A percentile compares a stretch with the other conserved stretches of the same genome.
phyloP scores from a whole-genome alignment of 2,888 invertebrate species.

The Arctia plantaginis region DNA sequence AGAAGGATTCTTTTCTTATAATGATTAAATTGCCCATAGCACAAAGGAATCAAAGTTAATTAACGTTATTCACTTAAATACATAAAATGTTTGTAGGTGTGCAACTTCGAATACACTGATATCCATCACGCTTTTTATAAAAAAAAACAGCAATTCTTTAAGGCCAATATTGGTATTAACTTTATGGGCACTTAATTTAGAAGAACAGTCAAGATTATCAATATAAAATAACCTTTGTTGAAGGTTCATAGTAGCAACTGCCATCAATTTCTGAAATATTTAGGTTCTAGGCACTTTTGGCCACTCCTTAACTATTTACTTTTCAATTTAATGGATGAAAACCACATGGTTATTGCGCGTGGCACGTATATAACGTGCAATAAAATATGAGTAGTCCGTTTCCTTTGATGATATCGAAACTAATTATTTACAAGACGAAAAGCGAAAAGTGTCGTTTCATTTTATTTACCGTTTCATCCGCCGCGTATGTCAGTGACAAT shows the following conservation, averaged over 20 bases:
- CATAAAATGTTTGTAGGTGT: neutral
- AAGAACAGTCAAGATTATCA: neutral
- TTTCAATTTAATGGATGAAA: conserved; percentile 30
- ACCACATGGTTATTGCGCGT: conserved; percentile 38
- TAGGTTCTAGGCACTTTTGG: neutral
- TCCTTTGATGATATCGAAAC: conserved; percentile 50
- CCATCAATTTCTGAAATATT: neutral
- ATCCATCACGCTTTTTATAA: neutral
- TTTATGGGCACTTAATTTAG: neutral
- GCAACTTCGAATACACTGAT: neutral
- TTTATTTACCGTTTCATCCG: conserved; percentile 49
- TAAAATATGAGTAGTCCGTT: conserved; percentile 16
- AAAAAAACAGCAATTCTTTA: neutral
- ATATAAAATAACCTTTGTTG: neutral
- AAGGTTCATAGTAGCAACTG: neutral
- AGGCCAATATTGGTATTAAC: neutral
- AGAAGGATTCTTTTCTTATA: neutral
- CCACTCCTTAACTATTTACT: neutral
- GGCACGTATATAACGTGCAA: conserved; percentile 20
- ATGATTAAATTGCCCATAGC: neutral
- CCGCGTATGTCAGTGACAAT: conserved; percentile 54
- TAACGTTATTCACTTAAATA: neutral
- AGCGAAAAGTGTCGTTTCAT: no score
- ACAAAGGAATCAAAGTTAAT: neutral
- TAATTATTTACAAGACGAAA: conserved; percentile 37